A percentile compares a stretch with the other conserved stretches of the same genome.
Conservation (phyloP, 2,888 invertebrate species). For the Leptogaster cylindrica region DNA sequence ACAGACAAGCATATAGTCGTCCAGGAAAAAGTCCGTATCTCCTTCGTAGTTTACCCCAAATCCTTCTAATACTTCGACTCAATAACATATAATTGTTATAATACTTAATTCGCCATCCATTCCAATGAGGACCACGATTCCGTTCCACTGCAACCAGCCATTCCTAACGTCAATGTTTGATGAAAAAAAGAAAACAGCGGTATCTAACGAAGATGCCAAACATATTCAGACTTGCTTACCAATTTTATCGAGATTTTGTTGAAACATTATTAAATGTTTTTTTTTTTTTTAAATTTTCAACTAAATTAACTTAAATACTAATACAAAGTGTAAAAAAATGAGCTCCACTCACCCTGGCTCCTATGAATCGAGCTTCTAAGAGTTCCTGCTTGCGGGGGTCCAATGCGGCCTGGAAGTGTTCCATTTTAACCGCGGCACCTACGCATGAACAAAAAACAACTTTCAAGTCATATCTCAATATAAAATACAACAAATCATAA, state of each 20-base stretch:
- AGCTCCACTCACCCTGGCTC: conserved; percentile 86
- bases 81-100: too few species aligned
- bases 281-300: background rate
- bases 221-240: too few species aligned
- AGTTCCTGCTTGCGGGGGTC: conserved; percentile 99
- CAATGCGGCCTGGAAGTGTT: conserved; percentile 94
- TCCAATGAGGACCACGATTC: background rate
- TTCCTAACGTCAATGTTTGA: background rate
- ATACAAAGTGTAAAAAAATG: conserved; percentile 11
- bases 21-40: background rate
- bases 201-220: too few species aligned
- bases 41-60: background rate
- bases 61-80: background rate
- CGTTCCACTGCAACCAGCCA: background rate
- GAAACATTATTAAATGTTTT: background rate
- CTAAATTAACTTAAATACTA: background rate
- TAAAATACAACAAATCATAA: background rate
- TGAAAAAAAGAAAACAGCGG: background rate
- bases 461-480: too few species aligned
- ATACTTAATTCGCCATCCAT: background rate
- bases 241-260: background rate
- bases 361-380: conserved; percentile 96
- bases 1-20: background rate
- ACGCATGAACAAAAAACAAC: too few species aligned
- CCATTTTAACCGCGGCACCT: conserved; percentile 94